phyloP scores from a whole-genome alignment of 2,888 invertebrate species.

The Aspidapion aeneum region DNA sequence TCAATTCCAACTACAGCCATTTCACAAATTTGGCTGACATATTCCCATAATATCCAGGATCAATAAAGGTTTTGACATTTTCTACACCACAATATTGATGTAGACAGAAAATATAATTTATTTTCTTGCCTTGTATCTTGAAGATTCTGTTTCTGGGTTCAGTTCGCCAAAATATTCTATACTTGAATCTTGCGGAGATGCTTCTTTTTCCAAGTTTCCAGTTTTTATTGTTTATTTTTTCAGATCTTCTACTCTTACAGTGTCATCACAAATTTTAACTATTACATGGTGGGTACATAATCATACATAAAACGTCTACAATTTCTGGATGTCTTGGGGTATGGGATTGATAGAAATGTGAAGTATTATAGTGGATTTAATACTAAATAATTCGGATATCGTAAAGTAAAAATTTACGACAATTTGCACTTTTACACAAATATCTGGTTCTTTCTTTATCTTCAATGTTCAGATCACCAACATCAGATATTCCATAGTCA shows the following conservation, averaged over 20 bases:
- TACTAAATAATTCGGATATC: constrained; percentile 20
- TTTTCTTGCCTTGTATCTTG: constrained; percentile 45
- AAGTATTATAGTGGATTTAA: too few species aligned
- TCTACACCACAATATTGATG: constrained; percentile 60
- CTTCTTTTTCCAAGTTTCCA: too few species aligned
- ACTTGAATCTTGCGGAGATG: too few species aligned
- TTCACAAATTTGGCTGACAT: constrained; percentile 77
- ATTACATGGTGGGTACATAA: too few species aligned
- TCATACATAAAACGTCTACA: too few species aligned
- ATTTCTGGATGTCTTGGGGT: too few species aligned
- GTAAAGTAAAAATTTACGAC: constrained; percentile 47
- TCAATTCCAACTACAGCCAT: constrained; percentile 73
- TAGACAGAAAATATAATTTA: constrained; percentile 84
- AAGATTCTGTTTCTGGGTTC: too few species aligned
- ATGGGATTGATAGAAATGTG: too few species aligned
- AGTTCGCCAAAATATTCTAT: too few species aligned
- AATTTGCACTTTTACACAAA: constrained; percentile 54
- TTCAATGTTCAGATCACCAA: constrained; percentile 18
- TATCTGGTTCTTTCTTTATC: constrained; percentile 48
- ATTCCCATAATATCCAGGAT: constrained; percentile 77
- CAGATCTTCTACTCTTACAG: too few species aligned
- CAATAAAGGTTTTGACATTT: constrained; percentile 63
- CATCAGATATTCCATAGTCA: constrained; percentile 60
- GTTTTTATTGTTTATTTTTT: too few species aligned
- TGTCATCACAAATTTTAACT: too few species aligned